Base-by-base conservation (phyloP, 1,140 invertebrate genomes). In the Aphis gossypii region DNA sequence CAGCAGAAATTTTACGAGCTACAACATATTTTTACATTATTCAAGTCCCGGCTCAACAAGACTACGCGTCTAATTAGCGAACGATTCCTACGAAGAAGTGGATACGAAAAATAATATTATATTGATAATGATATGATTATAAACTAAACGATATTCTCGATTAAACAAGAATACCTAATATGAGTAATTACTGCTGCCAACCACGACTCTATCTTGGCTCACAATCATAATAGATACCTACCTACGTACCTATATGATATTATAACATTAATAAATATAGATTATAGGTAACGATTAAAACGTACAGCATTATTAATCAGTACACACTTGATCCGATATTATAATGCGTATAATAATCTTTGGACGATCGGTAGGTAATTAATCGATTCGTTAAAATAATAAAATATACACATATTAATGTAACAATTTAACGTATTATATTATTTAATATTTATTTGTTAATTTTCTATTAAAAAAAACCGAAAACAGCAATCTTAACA, bases 31-130 rank as follows among this genome's bases (percentile, higher is more conserved):
- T 84, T 84, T 44, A 25, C 23, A 83, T 23, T 30, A 86, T 30
- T n/a, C 46, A 25, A 25, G 30, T 44, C 21, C 21, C 21, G 86
- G 6, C 86, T 20, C 21, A 14, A 87, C 44, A n/a, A 87, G 48
- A 87, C 86, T 48, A 87, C 44, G 44, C 46, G 30, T 48, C 86
- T 87, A 51, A 87, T 87, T 87, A 87, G 46, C 30, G 46, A 51
- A 46, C 86, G 46, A 87, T 51, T 87, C 46, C 44, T 48, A 87
- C n/a, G 30, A 87, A 44, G 30, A 87, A 44, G 18, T 87, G 30
- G 30, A 87, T 35, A 46, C 46, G 30, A 48, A 41, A 41, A 44
- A 84, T 41, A 44, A 84, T 44, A 84, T 30, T 41, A 41, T 23
- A 83, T 11, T 20, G 7, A 18, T 76, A n/a, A n/a, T 18, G 5